These are phyloP conservation scores for Linnaemya tessellans DNA, from an alignment of 2,888 invertebrate species.

Conservation along the genomic window DNA sequence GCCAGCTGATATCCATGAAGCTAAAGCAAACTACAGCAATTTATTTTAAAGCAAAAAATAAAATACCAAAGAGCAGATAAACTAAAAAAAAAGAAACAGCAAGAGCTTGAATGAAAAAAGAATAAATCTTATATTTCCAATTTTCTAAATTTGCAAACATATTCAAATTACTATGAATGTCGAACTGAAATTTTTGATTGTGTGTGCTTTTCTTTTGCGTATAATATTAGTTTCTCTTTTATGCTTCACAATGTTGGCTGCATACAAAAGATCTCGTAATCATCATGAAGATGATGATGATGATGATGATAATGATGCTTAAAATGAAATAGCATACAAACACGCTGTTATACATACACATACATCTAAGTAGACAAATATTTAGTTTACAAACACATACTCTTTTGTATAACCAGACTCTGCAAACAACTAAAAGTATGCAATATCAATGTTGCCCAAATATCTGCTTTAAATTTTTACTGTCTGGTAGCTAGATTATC, in stretches of 20 bases:
- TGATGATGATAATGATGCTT: slow-evolving; percentile 39
- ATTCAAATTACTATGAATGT: slow-evolving; percentile 67
- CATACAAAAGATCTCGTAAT: slow-evolving; percentile 17
- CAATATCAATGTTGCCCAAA: slow-evolving; percentile 64
- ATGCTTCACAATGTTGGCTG: slow-evolving; percentile 11
- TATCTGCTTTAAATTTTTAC: slow-evolving; percentile 49
- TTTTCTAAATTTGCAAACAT: slow-evolving; percentile 69
- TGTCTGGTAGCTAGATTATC: slow-evolving; percentile 66
- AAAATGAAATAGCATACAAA: slow-evolving; percentile 37
- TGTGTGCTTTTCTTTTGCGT: slow-evolving; percentile 37
- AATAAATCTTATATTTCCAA: slow-evolving; percentile 67
- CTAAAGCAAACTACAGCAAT: slow-evolving; percentile 42
- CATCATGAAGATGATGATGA: background rate
- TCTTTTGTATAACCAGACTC: background rate
- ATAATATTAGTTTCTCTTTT: slow-evolving; percentile 53
- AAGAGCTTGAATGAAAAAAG: background rate
- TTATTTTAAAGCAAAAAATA: background rate
- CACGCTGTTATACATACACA: background rate
- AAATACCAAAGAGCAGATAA: slow-evolving; percentile 4
- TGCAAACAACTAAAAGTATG: slow-evolving; percentile 51
- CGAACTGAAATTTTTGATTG: slow-evolving; percentile 59
- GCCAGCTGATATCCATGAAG: slow-evolving; percentile 38
- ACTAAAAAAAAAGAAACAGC: background rate
- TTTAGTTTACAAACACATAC: slow-evolving; percentile 23
- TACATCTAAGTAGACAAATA: slow-evolving; percentile 34